Evolutionary conservation across 1,140 invertebrate species (phyloP), one percentile per base, ranked within the genome.

Genomic region (Panagrolaimus sp.): DNA sequence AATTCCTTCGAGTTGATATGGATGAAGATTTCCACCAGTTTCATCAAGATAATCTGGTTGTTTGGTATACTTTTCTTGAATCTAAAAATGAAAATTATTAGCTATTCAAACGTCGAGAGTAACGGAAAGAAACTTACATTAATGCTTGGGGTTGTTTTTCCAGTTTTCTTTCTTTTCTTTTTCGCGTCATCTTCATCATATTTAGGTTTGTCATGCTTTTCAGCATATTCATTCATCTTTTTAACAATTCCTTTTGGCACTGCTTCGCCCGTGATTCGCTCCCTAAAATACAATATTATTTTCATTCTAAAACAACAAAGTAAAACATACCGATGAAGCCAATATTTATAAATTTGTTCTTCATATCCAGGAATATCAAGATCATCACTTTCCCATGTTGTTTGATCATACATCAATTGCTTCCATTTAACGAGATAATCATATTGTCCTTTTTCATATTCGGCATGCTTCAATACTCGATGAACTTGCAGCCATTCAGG

Each of bases 401-500:
- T 90, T 83, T 92, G 90, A 84, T 98, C 95, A 81, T 99, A 99
- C 0, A 91, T 89, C n/a, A 99, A 84, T 81, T 99, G 96, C 45
- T 93, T 86, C 96, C 96, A 99, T 85, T 99, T 99, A 0, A 98
- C 92, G 65, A 98, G 87, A 86, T 95, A 99, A 76, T 91, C 88
- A 0, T 68, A 82, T 17, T 72, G 71, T 10, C 69, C 71, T 65
- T 83, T 83, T 5, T 55, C 70, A 67, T 79, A 83, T 47, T 77
- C 72, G 69, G 77, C 87, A 82, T 96, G 93, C 85, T 96, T 96
- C 55, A 96, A 91, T 15, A 96, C 90, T 62, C 94, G 88, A 81
- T 96, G 93, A 1, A 96, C 90, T 63, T 94, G 89, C 28, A 99
- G 84, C 96, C 96, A 99, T 84, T 98, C 96, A 0, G 96, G 95